A percentile compares a stretch with the other conserved stretches of the same genome.
These are phyloP conservation scores for Platanista minor DNA, from an alignment of 2,113 vertebrate genomes.

Conservation along the genomic window DNA sequence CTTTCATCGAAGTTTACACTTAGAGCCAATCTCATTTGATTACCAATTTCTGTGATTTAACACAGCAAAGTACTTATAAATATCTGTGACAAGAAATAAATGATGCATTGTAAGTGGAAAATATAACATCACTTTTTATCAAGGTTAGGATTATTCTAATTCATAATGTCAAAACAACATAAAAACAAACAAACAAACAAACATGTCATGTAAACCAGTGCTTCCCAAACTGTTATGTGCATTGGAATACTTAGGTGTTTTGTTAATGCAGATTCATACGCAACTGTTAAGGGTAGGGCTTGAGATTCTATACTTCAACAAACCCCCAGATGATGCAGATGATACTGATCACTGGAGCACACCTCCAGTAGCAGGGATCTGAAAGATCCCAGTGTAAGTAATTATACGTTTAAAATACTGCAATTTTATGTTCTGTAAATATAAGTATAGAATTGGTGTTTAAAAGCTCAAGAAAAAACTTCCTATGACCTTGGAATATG, in stretches of 20 bases:
- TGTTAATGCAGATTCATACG: background rate
- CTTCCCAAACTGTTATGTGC: background rate
- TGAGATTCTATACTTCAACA: background rate
- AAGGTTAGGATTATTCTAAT: background rate
- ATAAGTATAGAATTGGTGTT: background rate
- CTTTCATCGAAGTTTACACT: background rate
- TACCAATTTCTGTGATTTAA: background rate
- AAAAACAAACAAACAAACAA: fast-evolving
- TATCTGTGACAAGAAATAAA: background rate
- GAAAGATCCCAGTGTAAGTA: background rate
- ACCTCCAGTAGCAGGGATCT: background rate
- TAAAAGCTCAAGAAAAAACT: background rate
- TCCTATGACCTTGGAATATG: background rate
- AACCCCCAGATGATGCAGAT: background rate
- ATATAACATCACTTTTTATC: background rate
- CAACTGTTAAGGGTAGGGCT: too few relatives aligned
- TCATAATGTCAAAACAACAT: background rate
- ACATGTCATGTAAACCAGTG: background rate
- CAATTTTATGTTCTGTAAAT: background rate
- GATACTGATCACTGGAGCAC: background rate
- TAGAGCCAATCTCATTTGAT: background rate
- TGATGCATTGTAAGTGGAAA: background rate
- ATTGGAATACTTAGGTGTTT: background rate
- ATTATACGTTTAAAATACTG: background rate
- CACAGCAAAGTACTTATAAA: background rate